Conservation (phyloP, 2,888 invertebrate species). For the Leptodirus hochenwartii region DNA sequence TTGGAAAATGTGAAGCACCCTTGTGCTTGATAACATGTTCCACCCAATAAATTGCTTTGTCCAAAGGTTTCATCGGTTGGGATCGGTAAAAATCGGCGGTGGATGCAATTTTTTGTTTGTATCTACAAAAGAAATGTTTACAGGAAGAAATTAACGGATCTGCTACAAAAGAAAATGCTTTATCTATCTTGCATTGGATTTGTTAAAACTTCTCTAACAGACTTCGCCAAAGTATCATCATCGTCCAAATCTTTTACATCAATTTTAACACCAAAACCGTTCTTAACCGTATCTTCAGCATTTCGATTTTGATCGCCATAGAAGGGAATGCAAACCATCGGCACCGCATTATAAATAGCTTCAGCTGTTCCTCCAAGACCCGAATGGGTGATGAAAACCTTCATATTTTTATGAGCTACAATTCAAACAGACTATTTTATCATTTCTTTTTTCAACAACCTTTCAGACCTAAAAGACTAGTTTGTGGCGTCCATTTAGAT, state of each 20-base stretch:
- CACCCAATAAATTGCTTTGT: conserved; percentile 19
- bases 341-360: conserved; percentile 23
- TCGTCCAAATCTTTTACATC: conserved; percentile 25
- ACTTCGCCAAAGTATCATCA: conserved; percentile 23
- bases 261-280: conserved; percentile 26
- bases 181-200: conserved; percentile 19
- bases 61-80: conserved; percentile 18
- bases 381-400: conserved; percentile 37
- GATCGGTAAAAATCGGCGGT: conserved; percentile 14
- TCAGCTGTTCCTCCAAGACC: conserved; percentile 37
- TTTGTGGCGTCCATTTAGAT: conserved; percentile 47
- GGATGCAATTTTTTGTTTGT: conserved; percentile 9
- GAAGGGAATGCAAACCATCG: conserved; percentile 13
- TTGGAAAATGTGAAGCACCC: conserved; percentile 17
- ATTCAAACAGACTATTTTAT: conserved; percentile 10
- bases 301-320: conserved; percentile 19
- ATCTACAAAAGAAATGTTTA: no score
- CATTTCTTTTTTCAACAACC: no score
- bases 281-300: conserved; percentile 23
- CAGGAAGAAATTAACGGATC: no score
- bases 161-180: not conserved
- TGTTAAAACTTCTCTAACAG: conserved; percentile 23
- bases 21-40: conserved; percentile 18
- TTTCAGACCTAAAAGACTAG: no score
- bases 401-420: conserved; percentile 32